Percentiles rank a stretch among this genome's conserved stretches.
Conservation (phyloP, 2,888 invertebrate species). For the Zele albiditarsus region DNA sequence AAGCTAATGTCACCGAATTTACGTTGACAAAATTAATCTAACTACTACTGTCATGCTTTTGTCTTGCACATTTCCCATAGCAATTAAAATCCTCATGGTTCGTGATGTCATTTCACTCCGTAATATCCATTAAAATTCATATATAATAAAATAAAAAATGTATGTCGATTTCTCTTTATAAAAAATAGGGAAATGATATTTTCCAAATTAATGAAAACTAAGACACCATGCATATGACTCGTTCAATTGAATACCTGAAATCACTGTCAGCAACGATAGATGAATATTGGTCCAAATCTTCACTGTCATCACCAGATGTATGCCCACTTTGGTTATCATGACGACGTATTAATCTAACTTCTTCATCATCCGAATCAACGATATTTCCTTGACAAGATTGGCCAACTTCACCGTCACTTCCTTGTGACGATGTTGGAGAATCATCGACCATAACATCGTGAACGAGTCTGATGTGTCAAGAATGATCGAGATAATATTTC, state of each 20-base stretch:
- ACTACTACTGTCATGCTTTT: slow-evolving; percentile 48
- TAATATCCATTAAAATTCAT: neutral
- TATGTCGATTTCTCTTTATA: neutral
- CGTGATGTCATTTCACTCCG: neutral
- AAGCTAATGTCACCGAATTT: slow-evolving; percentile 68
- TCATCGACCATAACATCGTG: slow-evolving; percentile 89
- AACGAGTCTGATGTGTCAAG: slow-evolving; percentile 78
- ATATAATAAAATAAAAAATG: neutral
- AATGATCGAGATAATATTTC: neutral
- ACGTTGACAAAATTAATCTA: slow-evolving; percentile 43
- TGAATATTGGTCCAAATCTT: slow-evolving; percentile 67
- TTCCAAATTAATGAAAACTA: slow-evolving; percentile 13
- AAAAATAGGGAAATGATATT: neutral
- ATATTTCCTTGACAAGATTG: slow-evolving; percentile 62
- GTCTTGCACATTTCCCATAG: slow-evolving; percentile 32
- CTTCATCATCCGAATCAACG: slow-evolving; percentile 69
- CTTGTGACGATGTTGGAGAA: slow-evolving; percentile 85
- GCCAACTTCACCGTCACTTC: slow-evolving; percentile 79
- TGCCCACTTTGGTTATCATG: slow-evolving; percentile 65
- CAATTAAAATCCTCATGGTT: slow-evolving; percentile 1
- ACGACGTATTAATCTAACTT: slow-evolving; percentile 62
- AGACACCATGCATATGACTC: neutral
- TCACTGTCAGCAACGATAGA: slow-evolving; percentile 70
- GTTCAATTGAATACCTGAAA: slow-evolving; percentile 61
- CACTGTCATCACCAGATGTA: slow-evolving; percentile 68